phyloP scores from a whole-genome alignment of 35 echinoderm and acorn worm species.

The Ophiothrix spiculata region DNA sequence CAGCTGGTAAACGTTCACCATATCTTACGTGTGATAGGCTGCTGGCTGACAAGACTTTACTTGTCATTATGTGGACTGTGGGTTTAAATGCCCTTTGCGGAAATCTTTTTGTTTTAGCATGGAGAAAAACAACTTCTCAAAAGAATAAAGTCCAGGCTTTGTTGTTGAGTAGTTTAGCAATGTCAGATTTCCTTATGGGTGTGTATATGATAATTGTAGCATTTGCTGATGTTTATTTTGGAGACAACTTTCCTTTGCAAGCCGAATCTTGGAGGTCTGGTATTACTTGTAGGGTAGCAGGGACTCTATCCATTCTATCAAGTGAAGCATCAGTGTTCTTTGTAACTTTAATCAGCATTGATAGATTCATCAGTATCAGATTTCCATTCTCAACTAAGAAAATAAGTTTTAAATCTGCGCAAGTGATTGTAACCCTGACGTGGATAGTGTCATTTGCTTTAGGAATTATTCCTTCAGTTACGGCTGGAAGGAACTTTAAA shows the following conservation, averaged over 20 bases:
- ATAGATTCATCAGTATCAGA: background rate
- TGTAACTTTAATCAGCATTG: conserved; percentile 27
- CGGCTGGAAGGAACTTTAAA: background rate
- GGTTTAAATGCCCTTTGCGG: background rate
- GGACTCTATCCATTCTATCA: conserved; percentile 15
- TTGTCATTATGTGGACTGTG: background rate
- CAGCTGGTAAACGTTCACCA: background rate
- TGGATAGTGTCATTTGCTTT: background rate
- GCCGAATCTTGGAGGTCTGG: conserved; percentile 9
- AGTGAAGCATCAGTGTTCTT: conserved; percentile 45
- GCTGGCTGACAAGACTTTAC: background rate
- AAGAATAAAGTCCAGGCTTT: background rate
- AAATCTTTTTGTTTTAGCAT: background rate
- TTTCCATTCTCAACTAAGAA: conserved; percentile 15
- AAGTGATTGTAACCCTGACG: background rate
- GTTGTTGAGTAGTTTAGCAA: conserved; percentile 32
- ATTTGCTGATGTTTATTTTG: conserved; percentile 23
- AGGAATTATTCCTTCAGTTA: background rate
- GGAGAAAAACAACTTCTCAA: background rate
- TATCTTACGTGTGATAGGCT: background rate
- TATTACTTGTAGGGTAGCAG: conserved; percentile 1
- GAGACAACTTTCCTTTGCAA: background rate
- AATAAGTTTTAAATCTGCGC: background rate
- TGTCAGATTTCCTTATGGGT: conserved; percentile 46
- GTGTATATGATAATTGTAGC: conserved; percentile 50